Base-by-base conservation (phyloP, 1,140 invertebrate genomes). In the Aphelinus atriplicis region DNA sequence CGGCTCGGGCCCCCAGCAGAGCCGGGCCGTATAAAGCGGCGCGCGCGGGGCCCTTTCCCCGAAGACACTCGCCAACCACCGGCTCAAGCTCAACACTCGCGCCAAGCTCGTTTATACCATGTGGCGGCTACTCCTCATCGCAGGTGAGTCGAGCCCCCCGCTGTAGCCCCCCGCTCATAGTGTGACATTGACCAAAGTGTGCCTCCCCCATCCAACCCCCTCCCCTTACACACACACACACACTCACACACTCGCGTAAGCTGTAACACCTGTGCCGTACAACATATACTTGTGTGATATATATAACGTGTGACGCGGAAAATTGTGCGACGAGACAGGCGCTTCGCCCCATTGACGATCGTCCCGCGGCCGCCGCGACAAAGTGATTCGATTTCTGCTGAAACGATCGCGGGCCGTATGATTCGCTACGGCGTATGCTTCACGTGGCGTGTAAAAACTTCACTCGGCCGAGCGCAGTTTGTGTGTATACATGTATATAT, bases 1-100 rank as follows among this genome's bases (percentile, higher is more conserved):
- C 26, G 26, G 26, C 26, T 53, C 51, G 9, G 51, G 4, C 51
- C 4, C 51, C 51, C 4, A 6, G 51, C 9, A 9, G 4, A 53
- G 10, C 58, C 55, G 3, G 7, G 62, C 45, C 60, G 55, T 53
- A 56, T 75, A 75, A 69, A 75, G 69, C 64, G 67, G 53, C 66
- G 57, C 57, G 66, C n/a, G 73, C 65, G 42, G 66, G 42, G 66
- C 66, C 73, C 66, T 75, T 75, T 75, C 73, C 73, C 73, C 73
- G 46, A 75, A 75, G 73, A 75, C 73, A 75, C 72, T 74, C 72
- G 72, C 66, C 55, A 57, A 45, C 5, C 2, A 3, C 7, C 42
- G 3, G 26, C 3, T 45, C 58, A 3, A 43, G 6, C 45, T 26
- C 26, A 3, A 2, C 46, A 43, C 9, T 1, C 61, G 45, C 45